Evolutionary conservation across 1,140 invertebrate species (phyloP).

Genomic region (Pachypsylla venusta): DNA sequence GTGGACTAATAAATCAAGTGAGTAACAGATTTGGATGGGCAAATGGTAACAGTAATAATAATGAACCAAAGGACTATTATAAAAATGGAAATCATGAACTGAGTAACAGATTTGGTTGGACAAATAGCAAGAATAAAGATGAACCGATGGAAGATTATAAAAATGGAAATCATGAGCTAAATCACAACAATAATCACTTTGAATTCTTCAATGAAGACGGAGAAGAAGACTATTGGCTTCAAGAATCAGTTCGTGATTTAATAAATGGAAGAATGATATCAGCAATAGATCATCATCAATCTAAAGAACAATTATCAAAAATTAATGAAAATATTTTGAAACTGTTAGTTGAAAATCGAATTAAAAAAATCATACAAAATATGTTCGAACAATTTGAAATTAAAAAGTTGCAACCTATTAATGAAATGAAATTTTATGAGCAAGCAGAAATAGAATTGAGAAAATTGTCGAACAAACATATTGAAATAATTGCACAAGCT

Average conservation of each 20-base stretch:
- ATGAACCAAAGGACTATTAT: background rate
- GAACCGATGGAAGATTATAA: background rate
- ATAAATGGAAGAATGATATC: no score
- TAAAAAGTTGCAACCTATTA: background rate
- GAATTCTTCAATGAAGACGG: no score
- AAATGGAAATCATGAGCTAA: background rate
- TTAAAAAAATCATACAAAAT: background rate
- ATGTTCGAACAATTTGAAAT: background rate
- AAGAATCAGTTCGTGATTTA: background rate
- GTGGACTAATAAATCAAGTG: background rate
- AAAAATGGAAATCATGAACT: background rate
- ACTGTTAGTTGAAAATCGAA: background rate
- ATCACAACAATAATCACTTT: background rate
- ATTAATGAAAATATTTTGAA: background rate
- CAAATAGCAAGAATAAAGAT: background rate
- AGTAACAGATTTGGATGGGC: background rate
- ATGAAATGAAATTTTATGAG: background rate
- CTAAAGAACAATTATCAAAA: background rate
- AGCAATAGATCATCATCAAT: background rate
- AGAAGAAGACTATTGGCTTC: conserved; percentile 3
- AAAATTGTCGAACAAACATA: background rate
- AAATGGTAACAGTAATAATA: background rate
- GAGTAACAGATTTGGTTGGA: background rate
- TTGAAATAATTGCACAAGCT: background rate
- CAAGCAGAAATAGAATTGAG: background rate